Percentiles rank a stretch among this genome's conserved stretches.
phyloP scores from a whole-genome alignment of 1,140 invertebrate genomes.

The Drosophila nasuta region DNA sequence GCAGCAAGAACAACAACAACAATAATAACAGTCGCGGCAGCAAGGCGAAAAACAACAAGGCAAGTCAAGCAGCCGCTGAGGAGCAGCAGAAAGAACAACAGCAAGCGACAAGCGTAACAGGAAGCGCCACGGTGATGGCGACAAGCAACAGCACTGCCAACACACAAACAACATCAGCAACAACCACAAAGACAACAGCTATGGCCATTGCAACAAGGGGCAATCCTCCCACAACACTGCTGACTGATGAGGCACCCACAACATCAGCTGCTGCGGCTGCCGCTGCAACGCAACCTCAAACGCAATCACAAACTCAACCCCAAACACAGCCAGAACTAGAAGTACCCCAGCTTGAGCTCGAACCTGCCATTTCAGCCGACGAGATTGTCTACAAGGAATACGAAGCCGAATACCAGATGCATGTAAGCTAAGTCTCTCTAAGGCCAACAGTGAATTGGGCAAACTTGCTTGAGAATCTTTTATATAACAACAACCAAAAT shows the following conservation, averaged over 20 bases:
- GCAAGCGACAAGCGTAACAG: conserved; percentile 18
- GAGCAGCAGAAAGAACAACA: conserved; percentile 16
- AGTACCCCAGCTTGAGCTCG: conserved; percentile 41
- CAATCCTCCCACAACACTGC: not conserved
- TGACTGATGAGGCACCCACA: conserved; percentile 33
- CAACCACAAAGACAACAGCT: conserved; percentile 53
- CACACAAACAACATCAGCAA: conserved; percentile 58
- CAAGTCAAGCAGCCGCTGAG: conserved; percentile 6
- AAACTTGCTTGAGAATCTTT: no score
- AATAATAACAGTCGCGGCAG: conserved; percentile 27
- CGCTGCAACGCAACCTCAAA: conserved; percentile 1
- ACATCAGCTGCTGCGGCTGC: conserved; percentile 49
- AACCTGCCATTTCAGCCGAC: conserved; percentile 74
- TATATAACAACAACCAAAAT: no score
- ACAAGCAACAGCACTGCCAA: conserved; percentile 71
- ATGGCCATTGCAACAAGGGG: conserved; percentile 38
- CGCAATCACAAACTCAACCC: not conserved
- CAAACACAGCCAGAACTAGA: conserved; percentile 4
- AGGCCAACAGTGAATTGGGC: no score
- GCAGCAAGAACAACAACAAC: conserved; percentile 38
- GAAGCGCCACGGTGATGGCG: conserved; percentile 28
- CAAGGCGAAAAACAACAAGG: conserved; percentile 47
- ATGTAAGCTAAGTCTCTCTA: conserved; percentile 83
- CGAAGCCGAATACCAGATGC: conserved; percentile 96
- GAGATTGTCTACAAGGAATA: conserved; percentile 91